phyloP scores from a whole-genome alignment of 2,113 vertebrate genomes.

The Stigmatopora argus region DNA sequence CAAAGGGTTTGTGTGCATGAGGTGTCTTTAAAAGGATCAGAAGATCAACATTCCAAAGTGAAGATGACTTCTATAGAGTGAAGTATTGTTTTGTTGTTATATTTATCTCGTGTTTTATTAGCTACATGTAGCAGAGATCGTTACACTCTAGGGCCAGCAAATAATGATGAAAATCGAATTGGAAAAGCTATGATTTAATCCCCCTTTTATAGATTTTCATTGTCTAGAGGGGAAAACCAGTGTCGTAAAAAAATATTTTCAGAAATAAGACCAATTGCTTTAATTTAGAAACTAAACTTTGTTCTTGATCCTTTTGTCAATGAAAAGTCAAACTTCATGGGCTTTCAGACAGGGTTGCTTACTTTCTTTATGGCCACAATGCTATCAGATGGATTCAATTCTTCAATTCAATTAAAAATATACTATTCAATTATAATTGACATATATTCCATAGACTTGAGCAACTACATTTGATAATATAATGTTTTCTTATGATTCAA shows the following conservation, averaged over 20 bases:
- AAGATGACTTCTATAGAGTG: conserved; percentile 18
- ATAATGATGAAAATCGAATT: neutral
- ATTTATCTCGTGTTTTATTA: conserved; percentile 15
- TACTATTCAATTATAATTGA: neutral
- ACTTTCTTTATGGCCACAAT: neutral
- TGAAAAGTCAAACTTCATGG: neutral
- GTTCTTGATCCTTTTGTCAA: neutral
- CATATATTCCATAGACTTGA: neutral
- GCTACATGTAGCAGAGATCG: conserved; percentile 2
- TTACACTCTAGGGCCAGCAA: neutral
- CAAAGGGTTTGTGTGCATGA: neutral
- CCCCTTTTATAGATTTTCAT: neutral
- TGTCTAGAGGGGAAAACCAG: neutral
- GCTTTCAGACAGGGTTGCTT: neutral
- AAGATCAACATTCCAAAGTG: conserved; percentile 47
- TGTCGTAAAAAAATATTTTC: too few species aligned
- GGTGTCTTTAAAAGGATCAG: neutral
- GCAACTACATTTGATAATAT: neutral
- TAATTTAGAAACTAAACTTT: neutral
- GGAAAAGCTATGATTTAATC: too few species aligned
- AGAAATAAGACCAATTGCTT: too few species aligned
- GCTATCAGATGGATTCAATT: neutral
- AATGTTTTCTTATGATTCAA: neutral
- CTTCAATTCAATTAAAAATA: neutral
- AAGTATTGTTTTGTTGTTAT: conserved; percentile 23